phyloP scores from a whole-genome alignment of 2,113 vertebrate species.

The Cyphomyrus discorhynchus region DNA sequence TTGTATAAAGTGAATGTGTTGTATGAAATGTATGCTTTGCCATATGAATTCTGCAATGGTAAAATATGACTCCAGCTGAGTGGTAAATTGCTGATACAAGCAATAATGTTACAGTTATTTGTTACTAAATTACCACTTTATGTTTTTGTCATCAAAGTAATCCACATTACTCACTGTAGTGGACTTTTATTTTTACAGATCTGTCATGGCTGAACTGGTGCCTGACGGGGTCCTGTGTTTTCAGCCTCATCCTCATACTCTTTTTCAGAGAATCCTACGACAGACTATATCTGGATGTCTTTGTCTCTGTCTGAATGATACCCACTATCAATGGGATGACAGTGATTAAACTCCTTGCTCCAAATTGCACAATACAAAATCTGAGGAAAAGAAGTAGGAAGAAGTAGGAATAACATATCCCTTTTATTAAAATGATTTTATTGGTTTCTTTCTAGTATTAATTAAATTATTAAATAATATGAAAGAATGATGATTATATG shows the following conservation, averaged over 20 bases:
- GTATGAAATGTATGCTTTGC: background rate
- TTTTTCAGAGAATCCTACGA: constrained; percentile 97
- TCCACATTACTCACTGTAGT: background rate
- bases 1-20: background rate
- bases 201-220: constrained; percentile 98
- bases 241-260: constrained; percentile 87
- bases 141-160: background rate
- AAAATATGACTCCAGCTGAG: background rate
- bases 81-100: background rate
- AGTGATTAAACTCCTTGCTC: background rate
- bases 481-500: constrained; percentile 22
- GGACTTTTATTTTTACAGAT: constrained; percentile 62
- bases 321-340: background rate
- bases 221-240: constrained; percentile 85
- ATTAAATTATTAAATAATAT: constrained; percentile 24
- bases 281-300: constrained; percentile 94
- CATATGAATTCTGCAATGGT: background rate
- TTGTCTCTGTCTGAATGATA: constrained; percentile 77
- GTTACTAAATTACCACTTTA: background rate
- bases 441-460: constrained; percentile 7
- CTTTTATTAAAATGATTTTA: constrained; percentile 25
- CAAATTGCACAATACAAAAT: constrained; percentile 43
- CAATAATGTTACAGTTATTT: background rate
- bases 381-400: constrained; percentile 12
- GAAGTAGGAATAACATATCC: constrained; percentile 7